Evolutionary conservation across 2,113 vertebrate genomes (phyloP).

Genomic region (Upupa epops): DNA sequence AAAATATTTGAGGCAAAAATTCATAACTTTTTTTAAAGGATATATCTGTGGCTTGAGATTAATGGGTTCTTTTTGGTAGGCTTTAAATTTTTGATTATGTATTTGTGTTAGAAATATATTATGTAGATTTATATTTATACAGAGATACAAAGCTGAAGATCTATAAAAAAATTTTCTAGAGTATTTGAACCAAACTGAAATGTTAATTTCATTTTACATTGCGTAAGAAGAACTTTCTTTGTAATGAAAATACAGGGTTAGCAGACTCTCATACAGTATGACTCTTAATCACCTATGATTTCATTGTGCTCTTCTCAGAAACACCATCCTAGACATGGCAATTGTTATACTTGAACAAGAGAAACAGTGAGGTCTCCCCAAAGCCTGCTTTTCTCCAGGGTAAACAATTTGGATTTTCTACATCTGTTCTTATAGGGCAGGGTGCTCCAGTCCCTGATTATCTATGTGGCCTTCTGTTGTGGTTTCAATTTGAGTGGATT

Average conservation of each 20-base stretch:
- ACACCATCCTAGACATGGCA: neutral
- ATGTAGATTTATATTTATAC: neutral
- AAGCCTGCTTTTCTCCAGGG: too few relatives aligned
- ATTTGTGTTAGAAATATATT: neutral
- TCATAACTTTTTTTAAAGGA: neutral
- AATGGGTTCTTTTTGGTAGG: neutral
- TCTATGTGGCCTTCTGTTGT: too few relatives aligned
- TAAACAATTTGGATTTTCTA: too few relatives aligned
- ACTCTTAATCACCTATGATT: neutral
- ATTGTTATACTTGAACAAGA: neutral
- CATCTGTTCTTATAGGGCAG: too few relatives aligned
- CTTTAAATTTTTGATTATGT: neutral
- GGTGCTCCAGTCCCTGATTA: too few relatives aligned
- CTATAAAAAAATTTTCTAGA: neutral
- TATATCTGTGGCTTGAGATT: neutral
- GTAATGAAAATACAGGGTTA: neutral
- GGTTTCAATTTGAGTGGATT: too few relatives aligned
- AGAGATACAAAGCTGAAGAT: neutral
- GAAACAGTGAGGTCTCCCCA: neutral
- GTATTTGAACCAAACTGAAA: neutral
- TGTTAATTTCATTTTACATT: neutral
- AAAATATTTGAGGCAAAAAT: neutral
- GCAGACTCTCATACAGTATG: neutral
- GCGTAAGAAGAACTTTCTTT: neutral
- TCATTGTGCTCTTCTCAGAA: neutral